These are phyloP conservation scores for Serranus cabrilla DNA, from an alignment of 2,797 vertebrate genomes.

Conservation along the genomic window DNA sequence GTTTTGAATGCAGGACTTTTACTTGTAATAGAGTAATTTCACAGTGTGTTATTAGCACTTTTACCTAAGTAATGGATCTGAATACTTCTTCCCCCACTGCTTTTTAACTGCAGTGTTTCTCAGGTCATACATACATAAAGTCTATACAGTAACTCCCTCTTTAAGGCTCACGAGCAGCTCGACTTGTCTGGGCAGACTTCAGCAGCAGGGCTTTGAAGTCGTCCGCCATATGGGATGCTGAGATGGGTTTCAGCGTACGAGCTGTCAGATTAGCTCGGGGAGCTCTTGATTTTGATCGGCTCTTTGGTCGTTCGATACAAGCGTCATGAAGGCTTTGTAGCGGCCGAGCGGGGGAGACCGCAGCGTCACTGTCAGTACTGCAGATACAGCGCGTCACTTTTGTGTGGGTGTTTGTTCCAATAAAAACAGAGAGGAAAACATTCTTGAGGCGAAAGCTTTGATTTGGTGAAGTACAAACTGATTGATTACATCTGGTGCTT, in stretches of 20 bases:
- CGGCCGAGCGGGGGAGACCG: background rate
- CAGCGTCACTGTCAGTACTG: conserved; percentile 41
- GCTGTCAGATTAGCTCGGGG: conserved; percentile 51
- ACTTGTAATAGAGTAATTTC: no score
- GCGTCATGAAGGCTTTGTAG: conserved; percentile 29
- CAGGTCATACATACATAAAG: conserved; percentile 13
- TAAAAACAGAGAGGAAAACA: conserved; percentile 29
- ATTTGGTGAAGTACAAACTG: background rate
- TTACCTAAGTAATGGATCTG: no score
- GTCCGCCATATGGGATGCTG: conserved; percentile 60
- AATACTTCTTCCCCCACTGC: no score
- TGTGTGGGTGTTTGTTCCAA: conserved; percentile 32
- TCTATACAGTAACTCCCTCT: conserved; percentile 29
- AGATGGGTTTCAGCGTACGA: conserved; percentile 38
- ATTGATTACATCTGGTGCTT: background rate
- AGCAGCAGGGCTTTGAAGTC: conserved; percentile 67
- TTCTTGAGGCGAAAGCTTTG: conserved; percentile 4
- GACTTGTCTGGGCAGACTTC: conserved; percentile 64
- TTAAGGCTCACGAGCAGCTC: conserved; percentile 33
- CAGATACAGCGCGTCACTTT: conserved; percentile 14
- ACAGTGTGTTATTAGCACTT: no score
- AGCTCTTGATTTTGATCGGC: conserved; percentile 41
- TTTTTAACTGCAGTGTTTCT: conserved; percentile 24
- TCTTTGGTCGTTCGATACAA: conserved; percentile 38
- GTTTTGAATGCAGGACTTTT: no score